These are phyloP conservation scores for Hylia prasina DNA, from an alignment of 2,113 vertebrate genomes.

Conservation along the genomic window DNA sequence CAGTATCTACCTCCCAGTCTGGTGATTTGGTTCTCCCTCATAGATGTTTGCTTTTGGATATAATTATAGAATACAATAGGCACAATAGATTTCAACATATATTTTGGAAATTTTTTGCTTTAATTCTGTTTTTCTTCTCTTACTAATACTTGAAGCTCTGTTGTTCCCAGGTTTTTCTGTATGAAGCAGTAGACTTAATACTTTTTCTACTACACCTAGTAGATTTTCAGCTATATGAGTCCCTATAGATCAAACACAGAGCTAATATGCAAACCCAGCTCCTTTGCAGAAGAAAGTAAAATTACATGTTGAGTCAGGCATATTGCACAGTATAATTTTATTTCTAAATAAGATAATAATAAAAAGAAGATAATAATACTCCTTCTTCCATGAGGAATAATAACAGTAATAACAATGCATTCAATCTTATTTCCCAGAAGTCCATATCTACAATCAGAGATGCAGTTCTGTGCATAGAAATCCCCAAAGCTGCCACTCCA, in stretches of 20 bases:
- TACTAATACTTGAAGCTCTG: background rate
- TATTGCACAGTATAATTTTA: background rate
- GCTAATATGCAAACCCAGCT: background rate
- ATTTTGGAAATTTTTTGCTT: background rate
- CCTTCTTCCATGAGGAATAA: background rate
- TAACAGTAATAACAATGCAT: background rate
- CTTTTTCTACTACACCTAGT: background rate
- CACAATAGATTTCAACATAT: background rate
- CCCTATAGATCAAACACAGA: background rate
- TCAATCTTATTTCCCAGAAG: constrained; percentile 19
- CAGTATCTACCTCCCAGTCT: background rate
- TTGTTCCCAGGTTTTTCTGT: background rate
- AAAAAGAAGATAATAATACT: background rate
- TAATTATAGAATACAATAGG: background rate
- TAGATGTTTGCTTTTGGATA: background rate
- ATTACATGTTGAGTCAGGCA: background rate
- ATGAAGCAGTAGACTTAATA: background rate
- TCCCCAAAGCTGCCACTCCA: background rate
- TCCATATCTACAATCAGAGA: background rate
- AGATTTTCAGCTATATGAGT: background rate
- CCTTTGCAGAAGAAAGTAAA: background rate
- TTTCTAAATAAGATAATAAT: background rate
- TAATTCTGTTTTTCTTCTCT: background rate
- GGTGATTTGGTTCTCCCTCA: background rate
- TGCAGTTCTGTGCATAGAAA: background rate